phyloP scores from a whole-genome alignment of 2,888 invertebrate species.

The Cantharis flavilabris region DNA sequence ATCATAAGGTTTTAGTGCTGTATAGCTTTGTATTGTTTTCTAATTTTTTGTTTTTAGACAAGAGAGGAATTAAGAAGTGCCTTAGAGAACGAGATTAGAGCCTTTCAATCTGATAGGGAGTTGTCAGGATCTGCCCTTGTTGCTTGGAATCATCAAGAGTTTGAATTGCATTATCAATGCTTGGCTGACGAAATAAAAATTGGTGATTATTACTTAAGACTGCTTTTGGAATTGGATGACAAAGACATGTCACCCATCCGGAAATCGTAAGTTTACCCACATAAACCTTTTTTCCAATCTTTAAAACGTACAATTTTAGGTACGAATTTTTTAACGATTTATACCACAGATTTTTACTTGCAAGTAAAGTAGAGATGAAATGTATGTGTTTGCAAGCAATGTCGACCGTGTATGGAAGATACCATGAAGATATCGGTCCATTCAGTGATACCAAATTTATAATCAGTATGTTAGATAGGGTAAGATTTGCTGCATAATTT shows the following conservation, averaged over 20 bases:
- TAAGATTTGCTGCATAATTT: slow-evolving; percentile 53
- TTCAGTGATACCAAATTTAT: slow-evolving; percentile 97
- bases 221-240: slow-evolving; percentile 90
- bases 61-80: slow-evolving; percentile 92
- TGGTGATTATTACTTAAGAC: slow-evolving; percentile 95
- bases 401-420: slow-evolving; percentile 96
- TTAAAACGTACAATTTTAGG: slow-evolving; percentile 57
- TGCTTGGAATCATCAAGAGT: slow-evolving; percentile 98
- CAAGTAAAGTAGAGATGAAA: slow-evolving; percentile 92
- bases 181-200: slow-evolving; percentile 96
- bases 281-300: neutral
- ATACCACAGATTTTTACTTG: slow-evolving; percentile 95
- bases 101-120: slow-evolving; percentile 89
- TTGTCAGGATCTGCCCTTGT: slow-evolving; percentile 78
- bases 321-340: slow-evolving; percentile 98
- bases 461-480: slow-evolving; percentile 91
- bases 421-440: slow-evolving; percentile 94
- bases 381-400: slow-evolving; percentile 97
- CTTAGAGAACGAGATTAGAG: slow-evolving; percentile 89
- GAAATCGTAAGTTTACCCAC: slow-evolving; percentile 74
- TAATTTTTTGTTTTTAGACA: slow-evolving; percentile 60
- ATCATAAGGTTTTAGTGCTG: slow-evolving; percentile 79
- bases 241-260: slow-evolving; percentile 84
- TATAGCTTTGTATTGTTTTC: neutral
- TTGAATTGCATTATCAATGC: slow-evolving; percentile 92